These are phyloP conservation scores for Denticeps clupeoides DNA, from an alignment of 2,797 vertebrate species.

Conservation along the genomic window DNA sequence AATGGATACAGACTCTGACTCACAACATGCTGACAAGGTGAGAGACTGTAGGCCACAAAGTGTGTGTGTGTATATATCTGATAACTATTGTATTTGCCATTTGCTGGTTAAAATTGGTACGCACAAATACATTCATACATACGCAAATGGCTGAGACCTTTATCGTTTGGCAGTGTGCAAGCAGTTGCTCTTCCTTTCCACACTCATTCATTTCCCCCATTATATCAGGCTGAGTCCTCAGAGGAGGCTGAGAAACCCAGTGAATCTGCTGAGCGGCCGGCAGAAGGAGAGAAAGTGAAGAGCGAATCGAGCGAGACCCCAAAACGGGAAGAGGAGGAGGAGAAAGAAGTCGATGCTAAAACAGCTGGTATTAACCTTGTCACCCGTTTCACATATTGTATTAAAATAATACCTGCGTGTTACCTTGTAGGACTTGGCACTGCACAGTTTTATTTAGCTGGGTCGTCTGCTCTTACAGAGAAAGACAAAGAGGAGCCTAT, in stretches of 20 bases:
- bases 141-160: too few species aligned
- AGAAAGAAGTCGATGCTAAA: slow-evolving; percentile 48
- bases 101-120: too few species aligned
- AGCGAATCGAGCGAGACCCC: slow-evolving; percentile 44
- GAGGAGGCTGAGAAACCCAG: slow-evolving; percentile 62
- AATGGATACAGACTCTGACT: slow-evolving; percentile 78
- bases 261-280: slow-evolving; percentile 54
- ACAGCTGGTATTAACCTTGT: slow-evolving; percentile 32
- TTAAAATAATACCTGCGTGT: too few species aligned
- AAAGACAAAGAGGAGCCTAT: slow-evolving; percentile 75
- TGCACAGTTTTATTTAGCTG: background rate
- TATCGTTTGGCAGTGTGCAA: too few species aligned
- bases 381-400: too few species aligned
- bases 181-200: background rate
- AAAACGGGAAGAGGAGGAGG: slow-evolving; percentile 49
- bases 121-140: too few species aligned
- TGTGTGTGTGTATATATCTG: background rate
- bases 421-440: background rate
- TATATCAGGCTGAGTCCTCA: slow-evolving; percentile 54
- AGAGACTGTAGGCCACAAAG: slow-evolving; percentile 13
- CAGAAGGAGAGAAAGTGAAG: slow-evolving; percentile 35
- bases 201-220: background rate
- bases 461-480: slow-evolving; percentile 32
- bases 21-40: slow-evolving; percentile 81
- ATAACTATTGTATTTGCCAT: too few species aligned